Evolutionary conservation across 2,113 vertebrate genomes (phyloP).

Genomic region (Crotalus helleri): DNA sequence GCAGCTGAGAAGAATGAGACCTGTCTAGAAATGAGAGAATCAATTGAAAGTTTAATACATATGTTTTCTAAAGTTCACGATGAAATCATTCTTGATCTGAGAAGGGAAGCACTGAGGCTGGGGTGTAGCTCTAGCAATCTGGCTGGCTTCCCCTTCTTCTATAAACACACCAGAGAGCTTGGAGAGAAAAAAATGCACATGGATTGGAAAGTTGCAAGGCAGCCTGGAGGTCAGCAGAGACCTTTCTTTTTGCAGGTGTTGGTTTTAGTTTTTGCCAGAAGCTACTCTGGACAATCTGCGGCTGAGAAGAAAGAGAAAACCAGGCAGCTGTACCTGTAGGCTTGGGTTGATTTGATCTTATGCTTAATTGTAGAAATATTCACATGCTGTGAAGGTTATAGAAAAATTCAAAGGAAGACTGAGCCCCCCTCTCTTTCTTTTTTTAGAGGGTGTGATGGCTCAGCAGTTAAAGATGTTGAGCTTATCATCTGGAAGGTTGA

Average conservation of each 20-base stretch:
- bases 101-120: background rate
- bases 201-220: slow-evolving; percentile 46
- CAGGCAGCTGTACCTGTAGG: slow-evolving; percentile 55
- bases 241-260: slow-evolving; percentile 62
- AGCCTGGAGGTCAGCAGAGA: slow-evolving; percentile 22
- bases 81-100: background rate
- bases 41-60: background rate
- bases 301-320: slow-evolving; percentile 56
- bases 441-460: background rate
- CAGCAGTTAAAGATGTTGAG: background rate
- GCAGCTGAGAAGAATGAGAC: background rate
- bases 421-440: background rate
- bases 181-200: slow-evolving; percentile 27
- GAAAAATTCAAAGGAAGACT: slow-evolving; percentile 23
- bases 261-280: slow-evolving; percentile 55
- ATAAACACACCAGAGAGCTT: background rate
- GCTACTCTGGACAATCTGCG: slow-evolving; percentile 32
- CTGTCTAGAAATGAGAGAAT: background rate
- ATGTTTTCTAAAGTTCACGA: background rate
- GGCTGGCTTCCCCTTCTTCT: background rate
- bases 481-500: background rate
- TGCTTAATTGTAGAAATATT: slow-evolving; percentile 46
- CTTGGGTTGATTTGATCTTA: background rate
- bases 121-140: background rate
- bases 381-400: slow-evolving; percentile 33